Base-by-base conservation (phyloP, 1,140 invertebrate species). In the Atta colombica region DNA sequence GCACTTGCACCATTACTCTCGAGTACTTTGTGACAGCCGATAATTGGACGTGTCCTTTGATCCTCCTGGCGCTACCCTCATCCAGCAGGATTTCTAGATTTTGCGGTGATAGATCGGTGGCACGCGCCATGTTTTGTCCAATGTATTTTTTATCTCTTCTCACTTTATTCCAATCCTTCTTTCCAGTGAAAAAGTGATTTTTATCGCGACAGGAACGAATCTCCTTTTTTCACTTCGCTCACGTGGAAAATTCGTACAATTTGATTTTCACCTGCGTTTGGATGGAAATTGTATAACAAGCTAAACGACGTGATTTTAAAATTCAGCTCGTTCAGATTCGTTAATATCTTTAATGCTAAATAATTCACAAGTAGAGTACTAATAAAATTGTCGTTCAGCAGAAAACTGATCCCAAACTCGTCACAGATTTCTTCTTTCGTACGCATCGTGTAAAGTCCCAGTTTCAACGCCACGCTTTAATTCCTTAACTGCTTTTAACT, bases 31-130 rank as follows among this genome's bases (percentile, higher is more conserved):
- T 88, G 85, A 90, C 91, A 90, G 89, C 80, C 89, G 89, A 92
- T 92, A 92, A 92, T 92, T 90, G 90, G 82, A 90, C 85, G 85
- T 82, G 90, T 91, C 90, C 87, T 91, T 90, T 86, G 91, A 90
- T 87, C 68, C 28, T 60, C 72, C 18, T 31, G 25, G 78, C 8
- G 60, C 58, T 45, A 66, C 25, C 69, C 58, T 25, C 45, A 49
- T 31, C n/a, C 69, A 45, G 39, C 25, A 53, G 63, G 71, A 86
- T 89, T 91, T 85, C 31, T 35, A 68, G 60, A 69, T 77, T 28
- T 74, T 84, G 45, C 74, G 75, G 63, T 88, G 87, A 91, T 91
- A 71, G 85, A 91, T 89, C 69, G 74, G n/a, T 28, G 77, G 72
- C 85, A 86, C 82, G 84, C 84, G 58, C 31, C 65, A 28, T 58